Base-by-base conservation (phyloP, 2,888 invertebrate species). In the Pyrrhia umbra region DNA sequence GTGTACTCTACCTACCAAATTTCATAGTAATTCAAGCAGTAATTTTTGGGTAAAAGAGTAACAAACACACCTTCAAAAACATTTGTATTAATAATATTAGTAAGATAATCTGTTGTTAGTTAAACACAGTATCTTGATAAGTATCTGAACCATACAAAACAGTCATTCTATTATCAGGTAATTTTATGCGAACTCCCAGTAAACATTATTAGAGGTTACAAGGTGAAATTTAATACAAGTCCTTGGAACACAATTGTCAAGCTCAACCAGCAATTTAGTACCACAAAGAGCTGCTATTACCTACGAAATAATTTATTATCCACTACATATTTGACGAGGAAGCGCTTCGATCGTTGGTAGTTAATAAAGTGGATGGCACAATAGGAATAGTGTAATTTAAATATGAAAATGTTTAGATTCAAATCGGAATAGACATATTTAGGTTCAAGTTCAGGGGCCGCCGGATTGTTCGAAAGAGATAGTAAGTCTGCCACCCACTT, bases 241-340 rank as follows among this genome's bases (percentile, higher is more conserved):
- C 51, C 51, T 25, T 78, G 81, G 20, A 37, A 54, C 6, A 54
- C 40, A 30, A 43, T 43, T 54, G 50, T 37, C 20, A 50, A 50
- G 37, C 18, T 9, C 9, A 30, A 43, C 42, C 10, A 30, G 30
- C 21, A 54, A 54, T 54, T 54, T 54, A 9, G 42, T 43, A 1
- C 43, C 15, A 34, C 43, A 30, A 43, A 43, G 42, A 54, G 9
- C 20, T 9, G 1, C 30, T 20, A 54, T 54, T 54, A 43, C 15
- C 10, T 18, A 4, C 6, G 30, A 54, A 54, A 54, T 54, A 54
- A 54, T 54, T 43, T n/a, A 54, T 43, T 6, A 21, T 15, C 20
- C 5, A 15, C 23, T 54, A 43, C 30, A 52, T 42, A 54, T 43
- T 54, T 54, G 20, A 54, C 30, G 42, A 13, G 16, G 10, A 30